phyloP scores from a whole-genome alignment of 2,113 vertebrate genomes.

The Morone saxatilis region DNA sequence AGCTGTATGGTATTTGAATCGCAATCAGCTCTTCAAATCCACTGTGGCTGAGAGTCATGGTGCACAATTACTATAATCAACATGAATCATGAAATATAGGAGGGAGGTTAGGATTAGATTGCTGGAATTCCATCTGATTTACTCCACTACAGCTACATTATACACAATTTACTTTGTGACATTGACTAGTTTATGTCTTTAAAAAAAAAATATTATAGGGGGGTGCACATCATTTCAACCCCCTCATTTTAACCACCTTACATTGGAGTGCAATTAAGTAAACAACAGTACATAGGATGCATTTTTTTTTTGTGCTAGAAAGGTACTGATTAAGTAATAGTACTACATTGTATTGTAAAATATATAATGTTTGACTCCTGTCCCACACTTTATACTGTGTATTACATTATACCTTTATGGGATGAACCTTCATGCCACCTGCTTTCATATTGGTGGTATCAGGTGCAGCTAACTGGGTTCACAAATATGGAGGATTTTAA shows the following conservation, averaged over 20 bases:
- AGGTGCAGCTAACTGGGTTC: background rate
- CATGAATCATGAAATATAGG: background rate
- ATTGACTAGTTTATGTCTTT: background rate
- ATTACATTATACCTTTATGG: background rate
- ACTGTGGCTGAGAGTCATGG: background rate
- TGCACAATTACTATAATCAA: background rate
- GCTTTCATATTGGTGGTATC: background rate
- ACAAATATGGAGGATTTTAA: background rate
- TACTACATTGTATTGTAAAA: background rate
- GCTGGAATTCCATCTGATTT: background rate
- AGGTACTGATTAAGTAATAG: background rate
- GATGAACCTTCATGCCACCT: background rate
- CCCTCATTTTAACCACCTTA: background rate
- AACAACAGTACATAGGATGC: background rate
- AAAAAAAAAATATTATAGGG: background rate
- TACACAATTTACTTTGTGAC: background rate
- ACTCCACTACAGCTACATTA: background rate
- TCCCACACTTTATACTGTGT: background rate
- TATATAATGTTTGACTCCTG: background rate
- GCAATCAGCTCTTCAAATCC: background rate
- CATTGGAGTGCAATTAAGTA: background rate
- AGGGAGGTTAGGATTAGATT: background rate
- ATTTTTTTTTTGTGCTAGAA: background rate
- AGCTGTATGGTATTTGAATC: background rate
- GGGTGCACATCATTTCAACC: background rate